These are phyloP conservation scores for Lordiphosa mommai DNA, from an alignment of 1,140 invertebrate genomes.

Conservation along the genomic window DNA sequence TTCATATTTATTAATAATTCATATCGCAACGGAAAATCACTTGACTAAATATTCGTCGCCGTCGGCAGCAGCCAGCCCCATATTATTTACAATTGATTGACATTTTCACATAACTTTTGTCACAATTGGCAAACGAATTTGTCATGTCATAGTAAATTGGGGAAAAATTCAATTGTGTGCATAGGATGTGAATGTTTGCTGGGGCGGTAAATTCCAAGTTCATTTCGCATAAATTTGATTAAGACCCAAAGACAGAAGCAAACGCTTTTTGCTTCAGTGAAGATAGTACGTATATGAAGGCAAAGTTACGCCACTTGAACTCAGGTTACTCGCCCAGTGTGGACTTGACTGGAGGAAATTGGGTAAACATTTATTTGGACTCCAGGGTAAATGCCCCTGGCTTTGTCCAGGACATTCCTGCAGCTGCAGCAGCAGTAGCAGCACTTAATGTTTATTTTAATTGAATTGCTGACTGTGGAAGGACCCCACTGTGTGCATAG, in stretches of 20 bases:
- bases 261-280: constrained; percentile 1
- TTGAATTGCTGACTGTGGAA: constrained; percentile 2
- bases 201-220: not conserved
- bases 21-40: not conserved
- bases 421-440: not conserved
- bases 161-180: not conserved
- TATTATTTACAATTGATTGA: constrained; percentile 4
- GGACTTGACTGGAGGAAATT: not conserved
- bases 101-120: not conserved
- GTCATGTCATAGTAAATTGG: not conserved
- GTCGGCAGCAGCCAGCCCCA: not conserved
- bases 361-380: constrained; percentile 7
- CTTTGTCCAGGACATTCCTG: constrained; percentile 1
- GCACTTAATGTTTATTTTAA: constrained; percentile 11
- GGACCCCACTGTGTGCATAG: not conserved
- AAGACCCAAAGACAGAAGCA: too few species aligned
- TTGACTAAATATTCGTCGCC: not conserved
- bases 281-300: not conserved
- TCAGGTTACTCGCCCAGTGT: not conserved
- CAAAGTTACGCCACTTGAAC: not conserved
- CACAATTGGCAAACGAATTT: not conserved
- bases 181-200: not conserved
- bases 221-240: constrained; percentile 1
- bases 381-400: not conserved
- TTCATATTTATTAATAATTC: constrained; percentile 4